Conservation (phyloP, 1,140 invertebrate genomes). For the Drosophila carrolli region DNA sequence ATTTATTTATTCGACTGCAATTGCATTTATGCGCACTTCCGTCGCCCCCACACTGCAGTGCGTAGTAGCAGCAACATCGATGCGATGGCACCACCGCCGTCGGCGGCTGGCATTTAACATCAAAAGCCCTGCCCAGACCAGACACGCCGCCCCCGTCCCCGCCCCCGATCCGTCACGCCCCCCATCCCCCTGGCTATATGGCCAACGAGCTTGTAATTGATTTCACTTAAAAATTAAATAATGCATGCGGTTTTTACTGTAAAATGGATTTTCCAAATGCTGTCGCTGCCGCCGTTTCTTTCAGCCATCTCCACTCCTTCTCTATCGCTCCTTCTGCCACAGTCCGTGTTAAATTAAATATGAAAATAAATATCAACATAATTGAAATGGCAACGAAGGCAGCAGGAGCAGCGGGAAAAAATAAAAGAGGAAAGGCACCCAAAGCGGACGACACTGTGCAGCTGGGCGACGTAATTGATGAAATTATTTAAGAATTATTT, state of each 20-base stretch:
- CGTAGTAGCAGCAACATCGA: slow-evolving; percentile 21
- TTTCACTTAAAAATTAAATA: slow-evolving; percentile 84
- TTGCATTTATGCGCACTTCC: slow-evolving; percentile 81
- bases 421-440: slow-evolving; percentile 17
- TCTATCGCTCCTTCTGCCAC: slow-evolving; percentile 1
- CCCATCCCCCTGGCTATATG: not conserved
- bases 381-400: slow-evolving; percentile 67
- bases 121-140: slow-evolving; percentile 62
- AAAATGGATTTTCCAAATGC: slow-evolving; percentile 77
- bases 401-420: slow-evolving; percentile 15
- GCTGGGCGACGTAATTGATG: slow-evolving; percentile 70
- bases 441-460: slow-evolving; percentile 30
- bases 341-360: slow-evolving; percentile 78
- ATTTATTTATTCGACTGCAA: slow-evolving; percentile 81
- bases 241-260: slow-evolving; percentile 82
- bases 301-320: slow-evolving; percentile 16
- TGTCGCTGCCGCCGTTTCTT: slow-evolving; percentile 13
- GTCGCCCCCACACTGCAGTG: slow-evolving; percentile 48
- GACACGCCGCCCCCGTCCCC: slow-evolving; percentile 3
- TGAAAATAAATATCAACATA: slow-evolving; percentile 83
- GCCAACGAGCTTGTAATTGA: slow-evolving; percentile 76
- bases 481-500: slow-evolving; percentile 83
- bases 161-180: not conserved
- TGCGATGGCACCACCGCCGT: slow-evolving; percentile 18
- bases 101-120: slow-evolving; percentile 71